Base-by-base conservation (phyloP, 2,797 vertebrate genomes). In the Pelodytes ibericus region DNA sequence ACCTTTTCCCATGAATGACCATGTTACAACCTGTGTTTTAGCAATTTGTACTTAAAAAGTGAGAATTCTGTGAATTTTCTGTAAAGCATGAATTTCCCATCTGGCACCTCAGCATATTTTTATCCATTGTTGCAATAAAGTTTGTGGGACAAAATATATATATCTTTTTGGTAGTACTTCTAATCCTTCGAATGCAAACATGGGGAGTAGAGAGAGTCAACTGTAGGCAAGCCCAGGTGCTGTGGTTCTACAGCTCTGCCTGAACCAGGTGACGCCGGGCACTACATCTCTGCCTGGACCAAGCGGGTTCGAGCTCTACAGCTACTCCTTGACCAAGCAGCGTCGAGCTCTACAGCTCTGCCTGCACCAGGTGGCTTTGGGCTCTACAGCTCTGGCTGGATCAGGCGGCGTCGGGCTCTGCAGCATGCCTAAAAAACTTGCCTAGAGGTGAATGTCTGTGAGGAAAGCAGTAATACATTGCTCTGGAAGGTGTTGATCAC, bases 141-240 rank as follows among this genome's bases (percentile, higher is more conserved):
- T 83, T 44, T 81, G 82, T 87, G 85, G 86, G n/a, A 22, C 16
- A 53, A 89, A 91, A 89, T 87, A 80, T 86, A 85, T 79, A 87
- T 82, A 87, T 84, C 83, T 83, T 85, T 86, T 90, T 90, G 87
- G 86, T 88, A 87, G 90, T 81, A 63, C 80, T 81, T 62, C 84
- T 51, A 75, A 58, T 5, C 56, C 13, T 29, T 58, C 27, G 25
- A 58, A 58, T 58, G 13, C 15, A 10, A 13, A 44, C 41, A 13
- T 44, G 3, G 13, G 18, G 15, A 44, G 41, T 16, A 44, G 1
- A 16, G 33, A 36, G n/a, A n/a, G n/a, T n/a, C n/a, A n/a, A n/a
- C n/a, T n/a, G n/a, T 36, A 36, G 7, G 41, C 41, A 9, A 8
- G 8, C n/a, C 13, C 7, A 44, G 13, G 41, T 44, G 41, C 41